Conservation (phyloP, 2,113 vertebrate species). For the Brienomyrus longianalis region DNA sequence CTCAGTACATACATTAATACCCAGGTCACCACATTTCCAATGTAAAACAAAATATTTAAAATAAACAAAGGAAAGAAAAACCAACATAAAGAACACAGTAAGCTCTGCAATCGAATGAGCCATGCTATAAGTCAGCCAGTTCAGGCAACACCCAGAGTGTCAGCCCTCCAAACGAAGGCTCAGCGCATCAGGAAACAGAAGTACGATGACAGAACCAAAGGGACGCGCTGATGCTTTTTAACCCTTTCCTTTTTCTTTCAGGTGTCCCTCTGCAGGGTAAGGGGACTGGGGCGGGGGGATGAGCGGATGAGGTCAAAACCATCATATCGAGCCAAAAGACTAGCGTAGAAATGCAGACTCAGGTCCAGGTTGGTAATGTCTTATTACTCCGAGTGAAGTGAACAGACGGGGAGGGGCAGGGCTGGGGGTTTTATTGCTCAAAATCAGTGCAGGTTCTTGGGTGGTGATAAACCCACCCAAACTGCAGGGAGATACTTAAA, state of each 20-base stretch:
- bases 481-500: conserved; percentile 20
- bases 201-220: conserved; percentile 59
- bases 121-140: conserved; percentile 61
- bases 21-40: conserved; percentile 15
- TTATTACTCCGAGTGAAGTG: conserved; percentile 39
- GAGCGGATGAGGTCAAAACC: conserved; percentile 12
- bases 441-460: conserved; percentile 70
- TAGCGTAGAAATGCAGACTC: conserved; percentile 27
- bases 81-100: conserved; percentile 43
- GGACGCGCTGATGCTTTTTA: conserved; percentile 57
- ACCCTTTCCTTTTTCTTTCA: conserved; percentile 60
- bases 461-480: conserved; percentile 60
- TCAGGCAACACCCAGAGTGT: conserved; percentile 70
- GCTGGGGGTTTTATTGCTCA: conserved; percentile 62
- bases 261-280: conserved; percentile 2
- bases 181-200: conserved; percentile 50
- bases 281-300: conserved; percentile 16
- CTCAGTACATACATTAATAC: conserved; percentile 27
- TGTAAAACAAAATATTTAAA: conserved; percentile 34
- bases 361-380: conserved; percentile 31
- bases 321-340: not conserved
- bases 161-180: conserved; percentile 49
- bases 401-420: conserved; percentile 36
- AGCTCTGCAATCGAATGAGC: conserved; percentile 60
- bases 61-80: conserved; percentile 28